phyloP scores from a whole-genome alignment of 2,888 invertebrate species.

The Tribolium freemani region DNA sequence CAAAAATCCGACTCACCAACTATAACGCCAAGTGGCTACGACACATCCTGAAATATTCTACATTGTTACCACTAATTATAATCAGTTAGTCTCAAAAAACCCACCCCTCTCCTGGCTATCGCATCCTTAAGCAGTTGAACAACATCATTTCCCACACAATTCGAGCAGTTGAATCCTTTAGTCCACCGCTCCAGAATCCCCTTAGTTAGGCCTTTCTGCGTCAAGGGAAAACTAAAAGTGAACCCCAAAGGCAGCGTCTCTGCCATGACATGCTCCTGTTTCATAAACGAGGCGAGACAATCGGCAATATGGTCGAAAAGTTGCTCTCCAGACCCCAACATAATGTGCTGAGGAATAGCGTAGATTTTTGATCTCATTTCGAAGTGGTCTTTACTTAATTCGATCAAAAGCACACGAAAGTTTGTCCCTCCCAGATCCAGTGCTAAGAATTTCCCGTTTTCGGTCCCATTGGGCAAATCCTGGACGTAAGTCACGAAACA shows the following conservation, averaged over 20 bases:
- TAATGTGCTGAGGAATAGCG: constrained; percentile 93
- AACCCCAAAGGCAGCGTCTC: constrained; percentile 92
- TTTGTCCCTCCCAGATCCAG: constrained; percentile 98
- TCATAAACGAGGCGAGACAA: constrained; percentile 91
- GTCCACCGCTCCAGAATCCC: constrained; percentile 94
- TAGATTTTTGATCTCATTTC: constrained; percentile 98
- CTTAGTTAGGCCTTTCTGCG: constrained; percentile 88
- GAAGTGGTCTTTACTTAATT: constrained; percentile 87
- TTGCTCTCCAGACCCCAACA: constrained; percentile 90
- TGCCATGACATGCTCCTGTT: constrained; percentile 82
- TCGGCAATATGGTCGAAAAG: constrained; percentile 97
- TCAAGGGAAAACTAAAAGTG: constrained; percentile 97
- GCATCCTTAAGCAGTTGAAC: constrained; percentile 90
- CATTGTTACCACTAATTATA: neutral
- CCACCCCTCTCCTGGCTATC: constrained; percentile 87
- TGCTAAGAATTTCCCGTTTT: constrained; percentile 94
- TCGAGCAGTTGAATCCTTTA: constrained; percentile 94
- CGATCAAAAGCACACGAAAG: constrained; percentile 94
- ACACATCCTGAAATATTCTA: constrained; percentile 77
- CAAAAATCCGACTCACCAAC: constrained; percentile 78
- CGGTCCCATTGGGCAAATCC: constrained; percentile 94
- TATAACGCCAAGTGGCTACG: constrained; percentile 86
- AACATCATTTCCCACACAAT: constrained; percentile 92
- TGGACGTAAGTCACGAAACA: constrained; percentile 97
- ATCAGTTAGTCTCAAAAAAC: constrained; percentile 53